Conservation (phyloP, 2,888 invertebrate genomes). For the Drosophila pseudotakahashii region DNA sequence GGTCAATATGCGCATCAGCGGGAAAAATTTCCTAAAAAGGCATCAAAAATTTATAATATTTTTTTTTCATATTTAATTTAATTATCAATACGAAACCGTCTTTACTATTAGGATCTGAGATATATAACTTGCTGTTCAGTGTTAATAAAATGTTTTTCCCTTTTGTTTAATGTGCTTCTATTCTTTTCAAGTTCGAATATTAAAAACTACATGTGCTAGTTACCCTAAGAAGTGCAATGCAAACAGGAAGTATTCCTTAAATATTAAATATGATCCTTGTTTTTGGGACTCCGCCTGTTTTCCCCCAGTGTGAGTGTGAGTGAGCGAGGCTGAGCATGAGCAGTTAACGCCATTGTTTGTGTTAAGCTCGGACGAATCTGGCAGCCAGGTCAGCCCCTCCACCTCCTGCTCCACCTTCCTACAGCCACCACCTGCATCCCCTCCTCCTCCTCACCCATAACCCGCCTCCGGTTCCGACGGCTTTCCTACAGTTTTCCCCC, state of each 20-base stretch:
- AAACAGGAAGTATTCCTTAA: slow-evolving; percentile 1
- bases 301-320: slow-evolving; percentile 19
- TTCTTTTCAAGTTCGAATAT: background rate
- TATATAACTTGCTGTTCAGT: too few relatives aligned
- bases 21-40: too few relatives aligned
- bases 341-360: slow-evolving; percentile 74
- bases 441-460: background rate
- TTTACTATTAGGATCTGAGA: too few relatives aligned
- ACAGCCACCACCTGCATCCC: background rate
- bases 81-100: too few relatives aligned
- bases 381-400: slow-evolving; percentile 54
- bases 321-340: slow-evolving; percentile 27
- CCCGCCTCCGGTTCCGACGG: background rate
- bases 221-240: background rate
- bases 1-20: too few relatives aligned
- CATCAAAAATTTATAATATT: too few relatives aligned
- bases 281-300: background rate
- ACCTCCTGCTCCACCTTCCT: background rate
- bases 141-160: background rate
- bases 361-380: slow-evolving; percentile 56
- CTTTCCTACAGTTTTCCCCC: background rate
- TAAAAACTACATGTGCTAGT: background rate
- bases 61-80: too few relatives aligned
- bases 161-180: background rate
- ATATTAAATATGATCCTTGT: background rate